Evolutionary conservation across 2,113 vertebrate genomes (phyloP), one percentile per base, ranked within the genome.

Genomic region (Peucedramus taeniatus): DNA sequence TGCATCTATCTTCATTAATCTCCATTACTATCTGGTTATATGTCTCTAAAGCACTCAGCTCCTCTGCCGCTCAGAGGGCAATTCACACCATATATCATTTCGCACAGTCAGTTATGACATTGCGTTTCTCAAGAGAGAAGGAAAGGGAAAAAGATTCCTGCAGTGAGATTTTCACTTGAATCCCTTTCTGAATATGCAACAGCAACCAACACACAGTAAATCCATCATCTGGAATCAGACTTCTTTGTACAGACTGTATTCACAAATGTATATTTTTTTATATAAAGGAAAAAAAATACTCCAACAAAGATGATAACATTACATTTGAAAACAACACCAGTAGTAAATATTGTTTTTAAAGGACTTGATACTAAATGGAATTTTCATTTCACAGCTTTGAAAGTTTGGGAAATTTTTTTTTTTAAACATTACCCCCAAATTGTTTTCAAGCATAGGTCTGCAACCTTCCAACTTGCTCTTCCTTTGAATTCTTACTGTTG

Each of bases 31-130:
- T 69, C 42, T 47, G 53, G 44, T 80, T 92, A 70, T n/a, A 87
- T 23, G 39, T 64, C 75, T 85, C 71, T 72, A 89, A 96, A 93
- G 44, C 69, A 93, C 59, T 88, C 71, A 74, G 51, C 18, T 92
- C 39, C 47, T 75, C 70, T 83, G 83, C 44, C 75, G 42, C 76
- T 95, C 64, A 83, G 72, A 76, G 37, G 23, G 59, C n/a, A 90
- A 65, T 72, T 93, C 82, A 85, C 66, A 87, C 44, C 37, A 69
- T 88, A 64, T 24, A 90, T 96, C 45, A 90, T 88, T 94, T 92
- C 88, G 94, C 60, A 81, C 15, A 88, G 69, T 82, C 59, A 84
- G 9, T 89, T 96, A 60, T 44, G 65, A 91, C 39, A 79, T 13
- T 49, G 31, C 4, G 11, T 61, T 93, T 93, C 87, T 85, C 75